Base-by-base conservation (phyloP, 2,113 vertebrate genomes). In the Sinocyclocheilus anophthalmus region DNA sequence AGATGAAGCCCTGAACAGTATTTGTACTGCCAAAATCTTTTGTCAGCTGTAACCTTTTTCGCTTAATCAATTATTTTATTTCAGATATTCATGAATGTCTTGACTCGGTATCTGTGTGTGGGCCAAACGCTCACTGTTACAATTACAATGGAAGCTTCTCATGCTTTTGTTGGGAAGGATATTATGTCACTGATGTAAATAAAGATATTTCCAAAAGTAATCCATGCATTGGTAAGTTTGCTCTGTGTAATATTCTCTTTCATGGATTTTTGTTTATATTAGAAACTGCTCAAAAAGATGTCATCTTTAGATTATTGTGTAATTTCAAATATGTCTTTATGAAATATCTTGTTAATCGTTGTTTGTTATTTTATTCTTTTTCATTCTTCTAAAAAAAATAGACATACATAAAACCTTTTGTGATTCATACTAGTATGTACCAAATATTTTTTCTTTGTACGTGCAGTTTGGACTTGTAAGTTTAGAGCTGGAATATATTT, bases 81-180 rank as follows among this genome's bases (percentile, higher is more conserved):
- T 81, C 65, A 86, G 67, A 81, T 57, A 84, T 72, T 39, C 13
- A 33, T 86, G 59, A 73, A 82, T 76, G 85, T 81, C 12, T 48
- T 70, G 67, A 75, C 4, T 45, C 30, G 53, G 1, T 11, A 59
- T 63, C 57, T 57, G 20, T 81, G 0, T 72, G 78, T 86, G 78
- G 67, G 1, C 10, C 3, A 11, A 12, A 48, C 11, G 12, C 67
- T 61, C 0, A 67, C 16, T 81, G 77, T 73, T 55, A 80, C 24
- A 63, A 75, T 50, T 48, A 48, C 37, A 82, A 86, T 45, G 69
- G 79, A 76, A 82, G 39, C 30, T 82, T 67, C 45, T 82, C 42
- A 14, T 86, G 79, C 48, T 53, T 59, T 11, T 86, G 79, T 48
- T 33, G 33, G 67, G 22, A 18, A 37, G 85, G 85, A 86, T 86